Percentiles rank a stretch among this genome's conserved stretches.
Conservation (phyloP, 2,113 vertebrate species). For the Ifrita kowaldi region DNA sequence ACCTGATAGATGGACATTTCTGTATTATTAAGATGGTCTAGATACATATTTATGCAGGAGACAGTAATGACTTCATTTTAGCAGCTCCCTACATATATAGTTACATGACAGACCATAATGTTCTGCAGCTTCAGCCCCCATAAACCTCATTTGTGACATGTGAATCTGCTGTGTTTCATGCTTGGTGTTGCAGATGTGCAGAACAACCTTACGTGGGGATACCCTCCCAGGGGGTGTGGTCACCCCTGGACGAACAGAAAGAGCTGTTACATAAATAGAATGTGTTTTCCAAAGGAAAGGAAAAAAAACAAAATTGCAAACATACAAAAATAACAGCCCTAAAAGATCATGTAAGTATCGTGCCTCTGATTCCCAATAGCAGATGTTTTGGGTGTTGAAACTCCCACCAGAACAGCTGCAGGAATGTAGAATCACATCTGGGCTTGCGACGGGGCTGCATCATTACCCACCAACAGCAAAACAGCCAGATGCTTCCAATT, state of each 20-base stretch:
- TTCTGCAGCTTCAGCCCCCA: constrained; percentile 42
- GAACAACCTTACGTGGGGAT: neutral
- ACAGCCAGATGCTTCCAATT: constrained; percentile 76
- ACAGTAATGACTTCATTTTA: constrained; percentile 59
- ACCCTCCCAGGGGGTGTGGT: neutral
- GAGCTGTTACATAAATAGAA: constrained; percentile 9
- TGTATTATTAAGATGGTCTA: constrained; percentile 28
- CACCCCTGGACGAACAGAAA: constrained; percentile 1
- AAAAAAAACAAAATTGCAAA: neutral
- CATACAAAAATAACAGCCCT: constrained; percentile 61
- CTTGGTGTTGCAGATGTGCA: rapidly evolving
- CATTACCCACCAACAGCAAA: constrained; percentile 76
- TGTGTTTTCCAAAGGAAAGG: constrained; percentile 53
- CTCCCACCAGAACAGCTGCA: constrained; percentile 81
- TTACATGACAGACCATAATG: constrained; percentile 54
- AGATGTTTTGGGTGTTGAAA: constrained; percentile 78
- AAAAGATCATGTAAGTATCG: constrained; percentile 67
- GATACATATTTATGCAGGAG: constrained; percentile 43
- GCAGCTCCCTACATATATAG: constrained; percentile 43
- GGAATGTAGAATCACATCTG: constrained; percentile 82
- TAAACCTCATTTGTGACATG: constrained; percentile 21
- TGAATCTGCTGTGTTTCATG: neutral
- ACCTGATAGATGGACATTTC: constrained; percentile 12
- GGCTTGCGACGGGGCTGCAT: constrained; percentile 70
- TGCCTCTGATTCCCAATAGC: constrained; percentile 74